A percentile compares a stretch with the other conserved stretches of the same genome.
Evolutionary conservation across 37 sponge, comb jelly and placozoan species (phyloP).

Genomic region (Dysidea cf. avara): DNA sequence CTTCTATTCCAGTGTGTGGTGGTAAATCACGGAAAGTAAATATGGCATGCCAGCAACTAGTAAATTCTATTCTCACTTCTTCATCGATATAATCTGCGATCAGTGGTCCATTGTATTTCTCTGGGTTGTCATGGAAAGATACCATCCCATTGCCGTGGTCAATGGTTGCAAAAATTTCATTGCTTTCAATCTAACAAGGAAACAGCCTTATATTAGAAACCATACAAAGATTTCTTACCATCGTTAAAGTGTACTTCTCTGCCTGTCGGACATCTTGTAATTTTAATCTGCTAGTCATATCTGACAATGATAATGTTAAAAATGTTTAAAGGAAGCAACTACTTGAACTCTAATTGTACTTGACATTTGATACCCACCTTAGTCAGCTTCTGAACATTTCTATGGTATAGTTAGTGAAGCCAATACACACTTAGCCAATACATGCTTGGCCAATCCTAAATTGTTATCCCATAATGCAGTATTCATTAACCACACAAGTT

Average conservation of each 20-base stretch:
- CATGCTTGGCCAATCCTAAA: conserved; percentile 66
- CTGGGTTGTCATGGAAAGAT: conserved; percentile 80
- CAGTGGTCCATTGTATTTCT: conserved; percentile 36
- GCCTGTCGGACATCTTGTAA: conserved; percentile 67
- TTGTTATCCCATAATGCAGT: conserved; percentile 73
- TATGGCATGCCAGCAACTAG: conserved; percentile 73
- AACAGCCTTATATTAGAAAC: neutral
- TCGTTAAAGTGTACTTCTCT: conserved; percentile 82
- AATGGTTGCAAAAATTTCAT: conserved; percentile 85
- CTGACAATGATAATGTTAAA: conserved; percentile 77
- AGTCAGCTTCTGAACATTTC: conserved; percentile 78
- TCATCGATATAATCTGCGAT: conserved; percentile 51
- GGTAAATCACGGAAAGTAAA: no score
- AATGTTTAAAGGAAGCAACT: conserved; percentile 58
- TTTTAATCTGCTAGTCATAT: conserved; percentile 65
- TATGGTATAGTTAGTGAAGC: conserved; percentile 27
- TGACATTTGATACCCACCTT: conserved; percentile 43
- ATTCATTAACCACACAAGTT: neutral
- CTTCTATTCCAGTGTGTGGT: no score
- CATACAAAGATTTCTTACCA: conserved; percentile 86
- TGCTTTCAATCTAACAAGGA: conserved; percentile 75
- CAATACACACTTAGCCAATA: conserved; percentile 67
- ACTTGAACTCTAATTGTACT: neutral
- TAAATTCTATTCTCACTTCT: conserved; percentile 57
- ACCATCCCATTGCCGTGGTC: conserved; percentile 82